Base-by-base conservation (phyloP, 2,113 vertebrate species). In the Nymphicus hollandicus region DNA sequence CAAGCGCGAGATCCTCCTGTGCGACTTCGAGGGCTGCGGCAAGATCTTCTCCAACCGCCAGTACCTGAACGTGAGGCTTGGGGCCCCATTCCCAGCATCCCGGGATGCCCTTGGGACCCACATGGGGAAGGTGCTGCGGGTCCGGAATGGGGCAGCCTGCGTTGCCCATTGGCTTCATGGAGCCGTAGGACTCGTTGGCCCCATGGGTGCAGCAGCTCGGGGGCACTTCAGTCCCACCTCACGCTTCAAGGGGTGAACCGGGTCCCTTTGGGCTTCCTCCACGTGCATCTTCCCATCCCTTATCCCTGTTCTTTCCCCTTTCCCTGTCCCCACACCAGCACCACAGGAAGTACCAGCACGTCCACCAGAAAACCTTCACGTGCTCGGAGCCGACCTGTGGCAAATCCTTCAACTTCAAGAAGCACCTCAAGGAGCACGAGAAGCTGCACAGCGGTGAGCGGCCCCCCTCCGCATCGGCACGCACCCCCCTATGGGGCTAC, bases 381-480 rank as follows among this genome's bases (percentile, higher is more conserved):
- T 99, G 98, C 90, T 97, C 98, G 0, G 97, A 98, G 77, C 96
- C 98, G 2, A 93, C 95, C 31, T 98, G 98, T 1, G 94, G 98
- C 22, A 99, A 98, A 81, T 98, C 98, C 56, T 99, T 99, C 97
- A 98, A 98, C 96, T 99, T 98, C 55, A 98, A 98, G 88, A 98
- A 98, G 71, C 98, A 99, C 85, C 97, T 99, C 82, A 99, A 98
- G 94, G 81, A 93, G 17, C 73, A 91, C 0, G 71, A 83, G 55
- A 88, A 93, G 19, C 78, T 94, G 15, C 92, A 96, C 91, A 92
- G 89, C 0, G 92, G 94, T 95, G 88, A 74, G 69, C 12, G 0
- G 14, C 25, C 24, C 12, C 1, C 61, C 56, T 19, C n/a, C 4
- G 13, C 11, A 7, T 1, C 9, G 37, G 16, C 31, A 8, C 13